These are phyloP conservation scores for Scortum barcoo DNA, from an alignment of 2,113 vertebrate genomes.

Conservation along the genomic window DNA sequence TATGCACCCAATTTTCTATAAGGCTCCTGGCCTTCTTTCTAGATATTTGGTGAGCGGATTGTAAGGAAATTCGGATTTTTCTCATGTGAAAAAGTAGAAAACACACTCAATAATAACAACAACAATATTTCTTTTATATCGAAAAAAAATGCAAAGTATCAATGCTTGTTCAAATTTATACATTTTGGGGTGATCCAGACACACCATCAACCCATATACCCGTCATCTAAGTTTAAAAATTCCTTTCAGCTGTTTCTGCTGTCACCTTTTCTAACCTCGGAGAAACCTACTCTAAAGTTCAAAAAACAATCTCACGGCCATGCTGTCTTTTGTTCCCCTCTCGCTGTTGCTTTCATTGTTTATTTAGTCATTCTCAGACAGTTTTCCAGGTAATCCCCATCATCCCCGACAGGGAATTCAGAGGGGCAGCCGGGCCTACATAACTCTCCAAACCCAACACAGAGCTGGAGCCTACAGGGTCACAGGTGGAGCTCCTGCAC, in stretches of 20 bases:
- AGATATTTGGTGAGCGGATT: conserved; percentile 49
- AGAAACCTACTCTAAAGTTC: conserved; percentile 36
- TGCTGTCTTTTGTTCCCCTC: conserved; percentile 49
- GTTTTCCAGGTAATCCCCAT: conserved; percentile 71
- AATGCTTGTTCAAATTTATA: background rate
- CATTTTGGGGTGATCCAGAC: conserved; percentile 1
- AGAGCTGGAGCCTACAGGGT: conserved; percentile 59
- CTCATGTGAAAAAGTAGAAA: conserved; percentile 37
- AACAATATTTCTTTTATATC: background rate
- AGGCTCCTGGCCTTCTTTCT: conserved; percentile 54
- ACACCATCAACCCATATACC: background rate
- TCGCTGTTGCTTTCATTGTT: conserved; percentile 68
- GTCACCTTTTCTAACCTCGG: conserved; percentile 57
- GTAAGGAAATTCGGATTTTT: conserved; percentile 49
- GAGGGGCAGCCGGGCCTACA: conserved; percentile 60
- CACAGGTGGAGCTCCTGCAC: conserved; percentile 62
- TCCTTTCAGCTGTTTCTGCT: conserved; percentile 27
- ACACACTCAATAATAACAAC: conserved; percentile 1
- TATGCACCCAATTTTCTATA: conserved; percentile 67
- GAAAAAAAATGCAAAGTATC: background rate
- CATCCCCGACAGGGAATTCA: conserved; percentile 61
- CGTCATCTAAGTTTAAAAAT: conserved; percentile 5
- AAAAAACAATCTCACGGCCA: conserved; percentile 54
- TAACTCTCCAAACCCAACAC: conserved; percentile 55
- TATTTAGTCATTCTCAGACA: conserved; percentile 70